These are phyloP conservation scores for Pelusios castaneus DNA, from an alignment of 2,113 vertebrate species.

Conservation along the genomic window DNA sequence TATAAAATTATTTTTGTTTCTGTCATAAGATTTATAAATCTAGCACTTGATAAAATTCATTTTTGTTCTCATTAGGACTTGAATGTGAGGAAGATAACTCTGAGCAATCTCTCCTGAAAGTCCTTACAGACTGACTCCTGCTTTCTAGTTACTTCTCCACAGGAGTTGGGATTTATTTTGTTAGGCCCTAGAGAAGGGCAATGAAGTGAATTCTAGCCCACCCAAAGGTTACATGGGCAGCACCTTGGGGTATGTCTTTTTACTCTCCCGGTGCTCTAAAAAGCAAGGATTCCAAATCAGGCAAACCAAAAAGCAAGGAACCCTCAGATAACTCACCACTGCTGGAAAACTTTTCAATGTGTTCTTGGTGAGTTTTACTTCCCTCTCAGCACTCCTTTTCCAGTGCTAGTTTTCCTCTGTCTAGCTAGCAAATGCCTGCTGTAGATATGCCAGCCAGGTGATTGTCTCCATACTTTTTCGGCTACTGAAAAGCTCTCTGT, in stretches of 20 bases:
- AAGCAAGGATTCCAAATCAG: neutral
- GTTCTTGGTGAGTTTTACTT: neutral
- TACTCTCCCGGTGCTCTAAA: neutral
- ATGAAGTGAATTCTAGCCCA: too few species aligned
- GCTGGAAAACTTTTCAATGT: neutral
- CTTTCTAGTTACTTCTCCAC: too few species aligned
- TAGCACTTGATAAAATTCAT: too few species aligned
- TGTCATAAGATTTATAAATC: too few species aligned
- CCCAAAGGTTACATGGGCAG: too few species aligned
- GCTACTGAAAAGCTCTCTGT: neutral
- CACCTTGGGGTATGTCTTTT: neutral
- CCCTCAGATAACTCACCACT: neutral
- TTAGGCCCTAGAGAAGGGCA: too few species aligned
- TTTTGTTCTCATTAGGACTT: too few species aligned
- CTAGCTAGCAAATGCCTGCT: neutral
- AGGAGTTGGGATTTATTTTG: too few species aligned
- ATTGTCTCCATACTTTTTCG: fast-evolving
- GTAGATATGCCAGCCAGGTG: fast-evolving
- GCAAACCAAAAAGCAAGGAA: neutral
- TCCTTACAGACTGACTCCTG: too few species aligned
- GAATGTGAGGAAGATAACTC: too few species aligned
- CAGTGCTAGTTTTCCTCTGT: neutral
- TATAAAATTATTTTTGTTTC: too few species aligned
- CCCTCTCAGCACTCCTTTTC: fast-evolving
- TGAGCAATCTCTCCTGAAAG: too few species aligned